These are phyloP conservation scores for Melierax canorus DNA, from an alignment of 2,113 vertebrate species.

Conservation along the genomic window DNA sequence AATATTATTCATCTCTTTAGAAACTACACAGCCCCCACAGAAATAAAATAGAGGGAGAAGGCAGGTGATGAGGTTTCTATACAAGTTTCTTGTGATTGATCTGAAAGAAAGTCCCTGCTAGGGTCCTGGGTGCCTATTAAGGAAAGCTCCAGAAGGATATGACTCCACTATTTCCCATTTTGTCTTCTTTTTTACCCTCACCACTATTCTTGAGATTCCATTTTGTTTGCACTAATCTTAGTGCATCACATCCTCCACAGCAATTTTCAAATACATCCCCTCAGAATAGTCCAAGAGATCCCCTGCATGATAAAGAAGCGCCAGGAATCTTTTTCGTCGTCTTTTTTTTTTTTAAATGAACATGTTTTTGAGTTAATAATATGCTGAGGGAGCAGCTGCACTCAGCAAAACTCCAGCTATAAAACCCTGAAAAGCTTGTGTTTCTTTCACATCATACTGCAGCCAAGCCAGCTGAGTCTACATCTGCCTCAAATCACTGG, in stretches of 20 bases:
- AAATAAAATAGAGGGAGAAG: not conserved
- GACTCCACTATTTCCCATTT: not conserved
- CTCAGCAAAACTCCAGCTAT: constrained; percentile 52
- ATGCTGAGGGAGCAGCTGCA: constrained; percentile 46
- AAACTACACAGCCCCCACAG: not conserved
- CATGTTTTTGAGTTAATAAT: constrained; percentile 36
- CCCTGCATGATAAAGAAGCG: not conserved
- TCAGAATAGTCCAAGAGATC: constrained; percentile 7
- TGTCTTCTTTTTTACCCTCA: not conserved
- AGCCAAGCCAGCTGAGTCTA: constrained; percentile 54
- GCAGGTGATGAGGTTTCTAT: not conserved
- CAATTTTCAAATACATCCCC: constrained; percentile 13
- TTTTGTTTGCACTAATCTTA: not conserved
- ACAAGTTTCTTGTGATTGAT: not conserved
- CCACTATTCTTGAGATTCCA: not conserved
- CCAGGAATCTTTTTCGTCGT: not conserved
- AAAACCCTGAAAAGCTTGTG: constrained; percentile 35
- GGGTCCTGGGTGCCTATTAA: not conserved
- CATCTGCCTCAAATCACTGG: constrained; percentile 63
- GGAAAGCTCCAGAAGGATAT: not conserved
- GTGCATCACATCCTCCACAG: not conserved
- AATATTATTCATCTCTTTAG: not conserved
- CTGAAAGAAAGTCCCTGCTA: not conserved
- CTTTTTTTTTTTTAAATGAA: not conserved
- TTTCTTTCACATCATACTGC: constrained; percentile 42